Base-by-base conservation (phyloP, 2,113 vertebrate genomes). In the Heterotilapia buettikoferi region DNA sequence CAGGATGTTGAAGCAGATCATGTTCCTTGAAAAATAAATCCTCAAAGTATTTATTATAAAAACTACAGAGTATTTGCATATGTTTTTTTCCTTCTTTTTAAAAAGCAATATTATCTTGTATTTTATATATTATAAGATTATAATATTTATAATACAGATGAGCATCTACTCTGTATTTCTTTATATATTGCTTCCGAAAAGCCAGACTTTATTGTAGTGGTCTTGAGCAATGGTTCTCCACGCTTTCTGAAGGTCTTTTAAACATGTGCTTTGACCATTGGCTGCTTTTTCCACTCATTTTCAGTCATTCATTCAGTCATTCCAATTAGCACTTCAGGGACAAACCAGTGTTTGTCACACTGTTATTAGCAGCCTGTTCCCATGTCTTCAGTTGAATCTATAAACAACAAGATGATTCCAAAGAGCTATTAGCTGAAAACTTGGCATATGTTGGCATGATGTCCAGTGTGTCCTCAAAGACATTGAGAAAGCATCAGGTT, bases 121-220 rank as follows among this genome's bases (percentile, higher is more conserved):
- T 29, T 29, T 47, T 76, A 2, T 50, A 78, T 78, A 50, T 78
- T 40, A 19, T 76, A 73, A 2, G 0, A 73, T 73, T 18, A 18
- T 47, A 76, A 29, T 76, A 78, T 78, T 50, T 52, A 78, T 78
- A 52, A 50, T 78, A 29, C 24, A 76, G 3, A 47, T 45, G 8
- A 73, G 14, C 40, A 18, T 29, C 14, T 26, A 18, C 14, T 73
- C 40, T 10, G 19, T 38, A 73, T 47, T 29, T 73, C 68, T 73
- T 68, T 68, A 24, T 68, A 6, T 68, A 40, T 6, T 68, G 63
- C 12, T 68, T 68, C 36, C 0, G 0, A 68, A 24, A 40, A 68
- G 63, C n/a, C n/a, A 40, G 63, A 40, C n/a, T 40, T 40, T 14
- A 40, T 40, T 40, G 7, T 21, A 68, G 36, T 0, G 63, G 11